These are phyloP conservation scores for Aix galericulata DNA, from an alignment of 2,113 vertebrate species.

Conservation along the genomic window DNA sequence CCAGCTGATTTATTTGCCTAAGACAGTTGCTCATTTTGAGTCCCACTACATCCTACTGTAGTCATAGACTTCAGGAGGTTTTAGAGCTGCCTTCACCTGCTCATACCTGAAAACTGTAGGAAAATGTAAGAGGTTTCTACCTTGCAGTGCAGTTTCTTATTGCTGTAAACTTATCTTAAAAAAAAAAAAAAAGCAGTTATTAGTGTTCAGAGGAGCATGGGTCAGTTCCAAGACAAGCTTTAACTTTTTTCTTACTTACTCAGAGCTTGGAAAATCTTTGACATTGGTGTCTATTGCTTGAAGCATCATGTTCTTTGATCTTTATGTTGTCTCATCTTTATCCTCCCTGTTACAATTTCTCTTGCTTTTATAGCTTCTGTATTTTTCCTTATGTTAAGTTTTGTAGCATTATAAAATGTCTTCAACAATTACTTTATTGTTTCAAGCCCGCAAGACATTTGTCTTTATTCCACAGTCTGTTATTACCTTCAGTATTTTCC, in stretches of 20 bases:
- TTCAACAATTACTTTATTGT: conserved; percentile 65
- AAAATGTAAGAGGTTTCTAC: neutral
- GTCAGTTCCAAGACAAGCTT: conserved; percentile 32
- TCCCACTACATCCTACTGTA: neutral
- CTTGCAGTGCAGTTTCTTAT: neutral
- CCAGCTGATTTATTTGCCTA: neutral
- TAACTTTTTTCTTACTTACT: conserved; percentile 17
- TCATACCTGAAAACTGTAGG: neutral
- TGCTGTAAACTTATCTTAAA: neutral
- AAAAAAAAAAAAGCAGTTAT: neutral
- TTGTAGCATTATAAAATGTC: conserved; percentile 60
- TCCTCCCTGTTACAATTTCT: conserved; percentile 35
- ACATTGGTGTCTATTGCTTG: conserved; percentile 39
- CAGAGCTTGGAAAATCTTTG: conserved; percentile 33
- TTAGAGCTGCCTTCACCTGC: neutral
- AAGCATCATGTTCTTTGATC: conserved; percentile 59
- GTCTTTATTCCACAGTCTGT: conserved; percentile 43
- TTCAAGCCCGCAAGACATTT: conserved; percentile 48
- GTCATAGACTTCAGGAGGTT: neutral
- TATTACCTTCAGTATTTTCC: conserved; percentile 35
- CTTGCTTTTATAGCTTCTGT: conserved; percentile 36
- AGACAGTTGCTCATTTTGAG: neutral
- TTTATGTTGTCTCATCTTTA: conserved; percentile 57
- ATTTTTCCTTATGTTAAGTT: conserved; percentile 63
- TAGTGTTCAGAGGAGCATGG: conserved; percentile 12